Evolutionary conservation across 1,140 invertebrate genomes (phyloP).

Genomic region (Hormaphis cornu): DNA sequence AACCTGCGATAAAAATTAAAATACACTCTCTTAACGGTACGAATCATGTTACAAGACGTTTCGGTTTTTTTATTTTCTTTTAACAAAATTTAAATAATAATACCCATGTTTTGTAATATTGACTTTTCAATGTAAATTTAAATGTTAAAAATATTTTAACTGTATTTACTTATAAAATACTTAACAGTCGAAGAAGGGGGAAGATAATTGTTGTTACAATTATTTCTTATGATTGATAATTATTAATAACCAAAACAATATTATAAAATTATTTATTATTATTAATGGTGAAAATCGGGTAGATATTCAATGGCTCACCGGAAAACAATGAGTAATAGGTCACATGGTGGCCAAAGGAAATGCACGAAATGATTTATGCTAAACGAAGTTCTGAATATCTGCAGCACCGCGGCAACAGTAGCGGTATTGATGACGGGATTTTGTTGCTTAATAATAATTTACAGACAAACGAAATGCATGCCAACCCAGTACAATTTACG

Average conservation of each 20-base stretch:
- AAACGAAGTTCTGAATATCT: constrained; percentile 17
- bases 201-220: too few species aligned
- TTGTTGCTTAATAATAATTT: constrained; percentile 32
- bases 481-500: constrained; percentile 9
- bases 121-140: too few species aligned
- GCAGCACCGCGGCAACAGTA: too few species aligned
- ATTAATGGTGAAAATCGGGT: neutral
- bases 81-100: neutral
- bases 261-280: neutral
- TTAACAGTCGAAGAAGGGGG: too few species aligned
- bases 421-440: constrained; percentile 30
- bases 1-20: neutral
- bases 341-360: constrained; percentile 32
- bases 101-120: too few species aligned
- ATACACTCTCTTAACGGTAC: neutral
- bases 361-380: constrained; percentile 19
- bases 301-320: constrained; percentile 22
- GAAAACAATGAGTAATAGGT: constrained; percentile 32
- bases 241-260: too few species aligned
- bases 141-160: too few species aligned
- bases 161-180: too few species aligned
- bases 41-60: neutral
- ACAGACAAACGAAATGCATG: constrained; percentile 25
- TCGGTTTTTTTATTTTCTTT: neutral
- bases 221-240: too few species aligned